Base-by-base conservation (phyloP, 1,140 invertebrate species). In the Teleogryllus occipitalis region DNA sequence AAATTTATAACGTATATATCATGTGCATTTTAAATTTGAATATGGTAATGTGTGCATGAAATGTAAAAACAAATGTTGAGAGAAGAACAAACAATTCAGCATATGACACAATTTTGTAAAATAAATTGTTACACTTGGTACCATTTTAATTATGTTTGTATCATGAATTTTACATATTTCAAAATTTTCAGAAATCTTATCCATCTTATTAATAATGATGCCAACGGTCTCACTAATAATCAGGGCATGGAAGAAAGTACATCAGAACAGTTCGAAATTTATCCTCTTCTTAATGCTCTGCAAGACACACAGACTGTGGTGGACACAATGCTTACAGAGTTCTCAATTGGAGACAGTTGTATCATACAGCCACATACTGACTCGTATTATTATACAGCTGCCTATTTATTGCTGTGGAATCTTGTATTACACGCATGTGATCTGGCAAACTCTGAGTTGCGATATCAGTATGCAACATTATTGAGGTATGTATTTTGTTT, bases 391-490 rank as follows among this genome's bases (percentile, higher is more conserved):
- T 90, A 89, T 77, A 89, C 89, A 3, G 83, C 90, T 75, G 91
- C 88, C 22, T 96, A 95, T 86, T 85, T 96, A 49, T 84, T 95
- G 0, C 84, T 91, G 7, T 97, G 95, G 95, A 89, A 90, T 82
- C 87, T 92, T 74, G 83, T 95, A 14, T 84, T 96, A n/a, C 86
- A 90, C 47, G 89, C 94, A 76, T 93, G 93, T 83, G 88, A 89
- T 78, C 86, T 89, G 80, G 90, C 93, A 18, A 87, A 90, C 80
- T 88, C 90, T 39, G 90, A 93, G 86, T 85, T 95, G 81, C 87
- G 92, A 21, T 92, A 90, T 82, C 88, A 92, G 75, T 94, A 93
- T 83, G 89, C 91, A n/a, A 73, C 21, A n/a, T 7, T 78, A 86
- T 84, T 93, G 27, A 90, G 87, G 90, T 91, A 86, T 85, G 85